Conservation (phyloP, 2,797 vertebrate genomes). For the Enteromius radiatus region DNA sequence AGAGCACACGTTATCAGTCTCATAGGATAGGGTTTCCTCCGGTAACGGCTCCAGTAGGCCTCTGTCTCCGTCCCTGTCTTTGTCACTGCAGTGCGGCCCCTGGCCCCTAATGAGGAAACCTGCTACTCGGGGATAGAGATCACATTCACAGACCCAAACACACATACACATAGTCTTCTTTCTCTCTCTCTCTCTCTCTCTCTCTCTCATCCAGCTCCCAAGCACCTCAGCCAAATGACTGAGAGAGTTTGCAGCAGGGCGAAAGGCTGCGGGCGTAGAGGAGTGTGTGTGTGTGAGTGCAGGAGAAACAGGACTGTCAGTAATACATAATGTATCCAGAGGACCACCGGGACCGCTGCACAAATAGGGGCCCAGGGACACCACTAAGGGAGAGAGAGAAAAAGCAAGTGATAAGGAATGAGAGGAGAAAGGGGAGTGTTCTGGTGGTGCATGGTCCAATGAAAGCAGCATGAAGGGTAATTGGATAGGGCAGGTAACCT, state of each 20-base stretch:
- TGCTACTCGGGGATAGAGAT: conserved; percentile 53
- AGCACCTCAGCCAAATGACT: conserved; percentile 51
- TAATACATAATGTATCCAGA: conserved; percentile 65
- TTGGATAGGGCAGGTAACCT: conserved; percentile 74
- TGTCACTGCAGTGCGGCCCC: conserved; percentile 53
- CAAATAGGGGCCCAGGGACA: conserved; percentile 57
- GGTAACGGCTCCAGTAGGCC: conserved; percentile 47
- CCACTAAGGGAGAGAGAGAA: conserved; percentile 27
- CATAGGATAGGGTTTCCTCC: conserved; percentile 38
- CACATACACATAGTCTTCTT: conserved; percentile 42
- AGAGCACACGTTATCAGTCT: conserved; percentile 34
- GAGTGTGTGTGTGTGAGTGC: conserved; percentile 20
- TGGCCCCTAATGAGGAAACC: conserved; percentile 62
- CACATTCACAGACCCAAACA: conserved; percentile 55
- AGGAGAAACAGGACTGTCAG: conserved; percentile 55
- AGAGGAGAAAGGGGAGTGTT: conserved; percentile 41
- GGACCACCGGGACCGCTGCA: conserved; percentile 66
- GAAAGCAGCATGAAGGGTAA: conserved; percentile 68
- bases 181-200: conserved; percentile 36
- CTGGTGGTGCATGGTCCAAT: conserved; percentile 66
- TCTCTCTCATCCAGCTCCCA: conserved; percentile 53
- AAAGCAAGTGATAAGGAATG: conserved; percentile 31
- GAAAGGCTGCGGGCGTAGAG: conserved; percentile 36
- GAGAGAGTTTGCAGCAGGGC: conserved; percentile 58
- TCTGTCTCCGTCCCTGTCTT: conserved; percentile 53